phyloP scores from a whole-genome alignment of 1,140 invertebrate genomes.

The Planococcus citri region DNA sequence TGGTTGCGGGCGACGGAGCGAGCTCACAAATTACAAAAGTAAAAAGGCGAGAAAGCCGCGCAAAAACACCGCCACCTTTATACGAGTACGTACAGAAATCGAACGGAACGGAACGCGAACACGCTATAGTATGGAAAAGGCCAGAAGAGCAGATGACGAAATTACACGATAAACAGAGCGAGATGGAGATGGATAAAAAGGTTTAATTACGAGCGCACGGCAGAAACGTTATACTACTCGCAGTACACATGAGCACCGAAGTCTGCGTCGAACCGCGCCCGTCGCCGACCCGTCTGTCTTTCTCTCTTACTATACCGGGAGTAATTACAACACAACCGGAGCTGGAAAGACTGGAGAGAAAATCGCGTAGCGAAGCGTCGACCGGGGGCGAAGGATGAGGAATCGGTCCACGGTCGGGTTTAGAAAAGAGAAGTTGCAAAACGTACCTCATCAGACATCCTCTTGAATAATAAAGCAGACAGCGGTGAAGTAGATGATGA shows the following conservation, averaged over 20 bases:
- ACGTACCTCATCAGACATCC: constrained; percentile 7
- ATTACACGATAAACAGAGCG: background rate
- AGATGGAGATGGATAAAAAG: background rate
- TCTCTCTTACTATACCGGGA: too few species aligned
- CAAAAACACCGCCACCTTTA: background rate
- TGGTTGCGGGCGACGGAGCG: background rate
- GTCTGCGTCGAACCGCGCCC: background rate
- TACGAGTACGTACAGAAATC: background rate
- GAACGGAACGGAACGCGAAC: too few species aligned
- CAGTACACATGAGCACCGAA: background rate
- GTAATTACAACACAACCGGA: background rate
- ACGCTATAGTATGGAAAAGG: background rate
- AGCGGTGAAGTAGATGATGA: background rate
- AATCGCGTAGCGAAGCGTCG: too few species aligned
- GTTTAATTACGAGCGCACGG: background rate
- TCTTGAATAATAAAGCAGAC: constrained; percentile 11
- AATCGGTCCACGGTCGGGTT: too few species aligned
- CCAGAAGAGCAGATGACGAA: constrained; percentile 5
- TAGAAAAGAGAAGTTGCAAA: background rate
- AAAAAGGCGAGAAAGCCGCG: background rate
- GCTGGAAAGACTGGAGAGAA: too few species aligned
- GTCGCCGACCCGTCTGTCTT: background rate
- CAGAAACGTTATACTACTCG: too few species aligned
- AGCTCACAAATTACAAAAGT: background rate
- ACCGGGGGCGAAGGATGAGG: too few species aligned